A percentile compares a stretch with the other conserved stretches of the same genome.
These are phyloP conservation scores for Gibbula magus DNA, from an alignment of 2,888 invertebrate genomes.

Conservation along the genomic window DNA sequence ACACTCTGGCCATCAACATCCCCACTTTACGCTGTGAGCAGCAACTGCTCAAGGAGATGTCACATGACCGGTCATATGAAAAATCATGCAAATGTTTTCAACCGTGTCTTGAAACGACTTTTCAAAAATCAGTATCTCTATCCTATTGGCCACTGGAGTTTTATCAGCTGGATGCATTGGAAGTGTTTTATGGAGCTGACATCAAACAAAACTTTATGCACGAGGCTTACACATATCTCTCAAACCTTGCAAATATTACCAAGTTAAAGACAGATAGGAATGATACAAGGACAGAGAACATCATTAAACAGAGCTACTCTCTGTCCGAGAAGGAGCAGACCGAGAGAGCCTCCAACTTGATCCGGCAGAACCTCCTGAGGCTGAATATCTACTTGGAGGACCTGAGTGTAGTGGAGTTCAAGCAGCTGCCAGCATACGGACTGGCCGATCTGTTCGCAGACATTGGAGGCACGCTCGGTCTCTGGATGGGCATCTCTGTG, in stretches of 20 bases:
- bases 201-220: slow-evolving; percentile 58
- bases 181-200: slow-evolving; percentile 53
- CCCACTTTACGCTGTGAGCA: slow-evolving; percentile 59
- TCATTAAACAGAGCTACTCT: slow-evolving; percentile 38
- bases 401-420: slow-evolving; percentile 66
- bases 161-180: slow-evolving; percentile 61
- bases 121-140: slow-evolving; percentile 66
- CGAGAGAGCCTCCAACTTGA: slow-evolving; percentile 58
- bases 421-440: slow-evolving; percentile 66
- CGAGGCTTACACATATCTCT: slow-evolving; percentile 57
- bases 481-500: slow-evolving; percentile 72
- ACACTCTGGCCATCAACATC: slow-evolving; percentile 42
- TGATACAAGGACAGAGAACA: slow-evolving; percentile 32
- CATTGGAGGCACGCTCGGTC: slow-evolving; percentile 69
- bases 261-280: slow-evolving; percentile 36
- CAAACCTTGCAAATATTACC: slow-evolving; percentile 36
- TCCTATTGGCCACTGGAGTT: slow-evolving; percentile 71
- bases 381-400: slow-evolving; percentile 70
- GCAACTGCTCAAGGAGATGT: slow-evolving; percentile 52
- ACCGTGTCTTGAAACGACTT: slow-evolving; percentile 65
- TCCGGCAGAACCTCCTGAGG: slow-evolving; percentile 67
- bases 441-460: slow-evolving; percentile 68
- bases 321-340: slow-evolving; percentile 39
- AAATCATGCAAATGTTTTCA: slow-evolving; percentile 60
- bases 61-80: slow-evolving; percentile 66